phyloP scores from a whole-genome alignment of 37 sponge, comb jelly and placozoan species.

The Haliclona indistincta region DNA sequence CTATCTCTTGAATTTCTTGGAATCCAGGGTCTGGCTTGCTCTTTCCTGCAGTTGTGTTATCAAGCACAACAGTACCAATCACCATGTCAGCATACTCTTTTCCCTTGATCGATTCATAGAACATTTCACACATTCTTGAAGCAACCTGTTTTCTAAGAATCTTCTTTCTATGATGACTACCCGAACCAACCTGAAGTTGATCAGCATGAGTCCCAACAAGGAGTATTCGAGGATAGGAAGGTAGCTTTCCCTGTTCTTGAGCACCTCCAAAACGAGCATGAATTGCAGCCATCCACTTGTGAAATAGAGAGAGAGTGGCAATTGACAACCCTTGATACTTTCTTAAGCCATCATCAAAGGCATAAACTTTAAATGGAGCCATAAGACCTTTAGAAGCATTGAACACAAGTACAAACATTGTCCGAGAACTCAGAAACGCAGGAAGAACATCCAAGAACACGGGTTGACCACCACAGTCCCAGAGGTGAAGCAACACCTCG shows the following conservation, averaged over 20 bases:
- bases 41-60: constrained; percentile 65
- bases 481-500: constrained; percentile 29
- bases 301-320: constrained; percentile 16
- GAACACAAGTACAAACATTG: constrained; percentile 51
- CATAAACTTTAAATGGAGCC: no score
- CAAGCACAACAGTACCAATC: constrained; percentile 18
- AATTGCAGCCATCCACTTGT: constrained; percentile 47
- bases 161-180: no score
- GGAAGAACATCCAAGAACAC: constrained; percentile 50
- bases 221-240: constrained; percentile 19
- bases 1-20: neutral
- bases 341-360: no score
- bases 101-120: no score
- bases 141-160: no score
- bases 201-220: constrained; percentile 52
- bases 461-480: constrained; percentile 73
- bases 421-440: constrained; percentile 44
- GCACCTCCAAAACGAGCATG: constrained; percentile 4
- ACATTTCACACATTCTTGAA: no score
- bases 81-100: constrained; percentile 21
- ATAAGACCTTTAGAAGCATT: constrained; percentile 35
- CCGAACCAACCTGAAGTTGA: no score
- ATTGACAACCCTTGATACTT: no score
- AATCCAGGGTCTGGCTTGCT: constrained; percentile 30
- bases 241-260: neutral